A percentile compares a stretch with the other conserved stretches of the same genome.
Conservation (phyloP, 2,797 vertebrate genomes). For the Lepus townsendii region DNA sequence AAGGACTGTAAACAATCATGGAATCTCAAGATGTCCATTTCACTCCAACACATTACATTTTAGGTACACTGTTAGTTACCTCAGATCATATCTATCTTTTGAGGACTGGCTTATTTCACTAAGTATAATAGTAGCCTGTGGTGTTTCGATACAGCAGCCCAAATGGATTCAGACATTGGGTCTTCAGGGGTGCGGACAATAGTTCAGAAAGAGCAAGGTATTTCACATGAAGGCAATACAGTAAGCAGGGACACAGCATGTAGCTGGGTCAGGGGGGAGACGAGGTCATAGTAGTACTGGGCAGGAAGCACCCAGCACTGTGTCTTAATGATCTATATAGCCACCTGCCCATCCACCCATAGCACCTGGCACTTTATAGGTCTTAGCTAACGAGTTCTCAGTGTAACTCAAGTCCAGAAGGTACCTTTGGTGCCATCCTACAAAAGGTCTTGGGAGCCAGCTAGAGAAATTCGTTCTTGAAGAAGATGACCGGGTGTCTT, state of each 20-base stretch:
- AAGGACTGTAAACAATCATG: no score
- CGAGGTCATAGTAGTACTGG: not conserved
- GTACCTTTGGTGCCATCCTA: not conserved
- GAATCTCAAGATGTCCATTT: no score
- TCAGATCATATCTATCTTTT: no score
- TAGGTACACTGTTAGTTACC: no score
- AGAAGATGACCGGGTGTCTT: not conserved
- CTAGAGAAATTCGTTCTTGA: not conserved
- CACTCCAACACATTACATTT: no score
- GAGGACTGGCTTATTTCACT: no score
- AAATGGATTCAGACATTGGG: no score
- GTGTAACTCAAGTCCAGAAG: not conserved
- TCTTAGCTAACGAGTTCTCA: not conserved
- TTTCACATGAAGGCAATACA: not conserved
- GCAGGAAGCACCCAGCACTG: not conserved
- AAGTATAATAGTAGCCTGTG: no score
- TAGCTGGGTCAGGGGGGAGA: not conserved
- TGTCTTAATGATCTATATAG: not conserved
- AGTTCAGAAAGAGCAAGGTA: not conserved
- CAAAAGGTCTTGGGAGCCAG: not conserved
- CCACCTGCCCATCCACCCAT: not conserved
- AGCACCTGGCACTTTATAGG: constrained; percentile 5
- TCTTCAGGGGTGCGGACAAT: not conserved
- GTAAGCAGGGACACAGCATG: not conserved
- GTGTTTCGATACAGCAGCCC: not conserved